Conservation (phyloP, 2,888 invertebrate genomes). For the Leptopilina drosophilae region DNA sequence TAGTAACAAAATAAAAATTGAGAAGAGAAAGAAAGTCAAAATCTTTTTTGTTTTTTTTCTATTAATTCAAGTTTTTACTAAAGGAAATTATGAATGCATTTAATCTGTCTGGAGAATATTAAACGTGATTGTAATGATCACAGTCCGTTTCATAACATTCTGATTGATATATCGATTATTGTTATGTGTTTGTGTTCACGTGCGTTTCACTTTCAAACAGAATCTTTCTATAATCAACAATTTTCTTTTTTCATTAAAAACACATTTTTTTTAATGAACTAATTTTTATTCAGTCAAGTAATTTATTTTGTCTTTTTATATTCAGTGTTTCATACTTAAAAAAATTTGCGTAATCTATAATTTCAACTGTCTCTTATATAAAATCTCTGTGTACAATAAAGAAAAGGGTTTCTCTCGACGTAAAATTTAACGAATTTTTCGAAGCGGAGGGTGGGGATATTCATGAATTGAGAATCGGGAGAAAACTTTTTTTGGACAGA, state of each 20-base stretch:
- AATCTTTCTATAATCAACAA: neutral
- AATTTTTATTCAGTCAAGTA: slow-evolving; percentile 21
- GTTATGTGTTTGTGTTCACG: neutral
- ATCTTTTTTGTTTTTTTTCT: neutral
- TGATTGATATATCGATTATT: slow-evolving; percentile 29
- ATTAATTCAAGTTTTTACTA: neutral
- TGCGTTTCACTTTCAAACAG: neutral
- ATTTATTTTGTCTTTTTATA: slow-evolving; percentile 11
- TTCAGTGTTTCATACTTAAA: neutral
- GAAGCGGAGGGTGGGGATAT: neutral
- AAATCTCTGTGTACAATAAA: slow-evolving; percentile 31
- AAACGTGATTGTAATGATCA: slow-evolving; percentile 71
- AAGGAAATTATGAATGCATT: slow-evolving; percentile 4
- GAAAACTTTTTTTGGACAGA: slow-evolving; percentile 26
- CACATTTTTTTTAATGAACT: slow-evolving; percentile 25
- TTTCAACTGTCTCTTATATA: slow-evolving; percentile 32
- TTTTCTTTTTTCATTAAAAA: slow-evolving; percentile 2
- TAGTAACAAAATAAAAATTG: neutral
- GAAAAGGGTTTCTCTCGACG: slow-evolving; percentile 33
- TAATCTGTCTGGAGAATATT: slow-evolving; percentile 42
- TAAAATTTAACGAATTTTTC: slow-evolving; percentile 10
- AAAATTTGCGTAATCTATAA: slow-evolving; percentile 38
- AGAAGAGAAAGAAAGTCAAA: slow-evolving; percentile 8
- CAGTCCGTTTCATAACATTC: slow-evolving; percentile 66
- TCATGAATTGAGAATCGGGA: slow-evolving; percentile 9